Evolutionary conservation across 2,888 invertebrate species (phyloP).

Genomic region (Andrena haemorrhoa): DNA sequence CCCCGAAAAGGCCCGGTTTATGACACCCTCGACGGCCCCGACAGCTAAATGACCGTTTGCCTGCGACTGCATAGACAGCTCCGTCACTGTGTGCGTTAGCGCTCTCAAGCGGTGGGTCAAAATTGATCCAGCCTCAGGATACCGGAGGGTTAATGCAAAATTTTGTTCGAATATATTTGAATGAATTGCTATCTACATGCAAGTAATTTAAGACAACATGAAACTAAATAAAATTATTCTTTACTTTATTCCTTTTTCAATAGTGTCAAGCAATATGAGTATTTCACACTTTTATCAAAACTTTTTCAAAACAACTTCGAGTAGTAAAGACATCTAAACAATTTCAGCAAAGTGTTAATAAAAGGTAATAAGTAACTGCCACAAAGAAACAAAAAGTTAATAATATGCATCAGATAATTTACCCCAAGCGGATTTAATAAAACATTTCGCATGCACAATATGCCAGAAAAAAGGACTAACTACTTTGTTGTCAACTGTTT

Average conservation of each 20-base stretch:
- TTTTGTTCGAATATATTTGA: background rate
- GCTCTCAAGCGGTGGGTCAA: no score
- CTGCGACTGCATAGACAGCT: no score
- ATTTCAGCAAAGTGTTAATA: background rate
- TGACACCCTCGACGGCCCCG: no score
- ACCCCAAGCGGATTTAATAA: background rate
- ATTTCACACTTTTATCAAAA: background rate
- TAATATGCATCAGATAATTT: background rate
- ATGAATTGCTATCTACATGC: background rate
- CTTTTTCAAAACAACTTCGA: background rate
- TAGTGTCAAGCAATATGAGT: background rate
- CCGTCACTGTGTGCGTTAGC: no score
- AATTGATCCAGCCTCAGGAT: no score
- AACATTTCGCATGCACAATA: background rate
- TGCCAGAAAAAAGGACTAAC: background rate
- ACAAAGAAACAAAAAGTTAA: slow-evolving; percentile 3
- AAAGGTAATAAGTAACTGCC: background rate
- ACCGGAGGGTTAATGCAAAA: background rate
- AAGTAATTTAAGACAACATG: background rate
- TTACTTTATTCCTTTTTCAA: background rate
- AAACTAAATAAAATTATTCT: background rate
- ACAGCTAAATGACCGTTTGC: no score
- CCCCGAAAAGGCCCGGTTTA: no score
- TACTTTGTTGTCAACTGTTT: slow-evolving; percentile 12
- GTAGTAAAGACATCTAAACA: background rate